phyloP scores from a whole-genome alignment of 1,140 invertebrate genomes.

The Hyphantria cunea region DNA sequence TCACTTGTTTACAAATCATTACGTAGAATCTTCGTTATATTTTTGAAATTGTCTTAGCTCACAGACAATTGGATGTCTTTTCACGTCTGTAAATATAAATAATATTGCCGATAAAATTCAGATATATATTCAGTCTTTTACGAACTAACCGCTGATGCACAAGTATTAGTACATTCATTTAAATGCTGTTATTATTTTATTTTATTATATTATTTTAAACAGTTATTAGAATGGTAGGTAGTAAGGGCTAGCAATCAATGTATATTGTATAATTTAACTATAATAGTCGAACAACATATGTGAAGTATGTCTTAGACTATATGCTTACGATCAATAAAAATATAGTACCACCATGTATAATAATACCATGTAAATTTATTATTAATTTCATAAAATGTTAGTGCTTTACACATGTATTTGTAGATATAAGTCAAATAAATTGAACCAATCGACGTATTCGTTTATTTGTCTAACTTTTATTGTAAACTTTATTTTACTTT shows the following conservation, averaged over 20 bases:
- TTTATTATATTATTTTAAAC: constrained; percentile 12
- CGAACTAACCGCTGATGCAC: constrained; percentile 6
- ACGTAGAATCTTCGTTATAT: too few species aligned
- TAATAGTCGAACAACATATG: constrained; percentile 16
- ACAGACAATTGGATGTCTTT: not conserved
- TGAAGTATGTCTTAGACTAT: constrained; percentile 19
- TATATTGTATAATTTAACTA: constrained; percentile 22
- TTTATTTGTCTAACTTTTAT: constrained; percentile 9
- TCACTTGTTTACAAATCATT: too few species aligned
- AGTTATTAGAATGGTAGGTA: constrained; percentile 15
- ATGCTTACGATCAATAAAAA: constrained; percentile 23
- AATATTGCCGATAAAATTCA: too few species aligned
- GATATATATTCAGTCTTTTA: too few species aligned
- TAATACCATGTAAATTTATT: constrained; percentile 20
- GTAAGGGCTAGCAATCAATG: constrained; percentile 22
- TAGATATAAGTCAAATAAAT: constrained; percentile 66
- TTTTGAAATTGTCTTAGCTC: too few species aligned
- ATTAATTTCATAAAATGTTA: constrained; percentile 53
- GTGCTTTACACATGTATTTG: constrained; percentile 58
- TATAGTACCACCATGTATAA: constrained; percentile 21
- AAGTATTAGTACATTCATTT: constrained; percentile 19
- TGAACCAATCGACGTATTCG: constrained; percentile 40
- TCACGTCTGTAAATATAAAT: too few species aligned
- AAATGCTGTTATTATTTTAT: constrained; percentile 12
- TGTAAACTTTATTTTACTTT: not conserved